Percentiles rank a stretch among this genome's conserved stretches.
Conservation (phyloP, 2,888 invertebrate species). For the Scrobipalpa costella region DNA sequence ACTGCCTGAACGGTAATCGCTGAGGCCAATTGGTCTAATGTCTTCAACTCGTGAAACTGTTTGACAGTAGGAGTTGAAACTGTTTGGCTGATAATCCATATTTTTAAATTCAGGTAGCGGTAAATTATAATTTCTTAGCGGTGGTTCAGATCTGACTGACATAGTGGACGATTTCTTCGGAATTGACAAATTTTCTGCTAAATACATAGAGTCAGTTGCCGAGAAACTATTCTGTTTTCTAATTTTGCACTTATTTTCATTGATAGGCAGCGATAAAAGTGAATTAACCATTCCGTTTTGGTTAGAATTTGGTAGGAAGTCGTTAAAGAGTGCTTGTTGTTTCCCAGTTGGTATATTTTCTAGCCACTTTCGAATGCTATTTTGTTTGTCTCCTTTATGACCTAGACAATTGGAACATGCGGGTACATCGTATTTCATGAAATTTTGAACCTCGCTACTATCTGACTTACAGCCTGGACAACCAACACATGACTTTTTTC, state of each 20-base stretch:
- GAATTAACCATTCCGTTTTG: conserved; percentile 58
- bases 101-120: conserved; percentile 67
- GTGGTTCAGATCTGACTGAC: conserved; percentile 74
- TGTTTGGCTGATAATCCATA: conserved; percentile 44
- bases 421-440: conserved; percentile 68
- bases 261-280: conserved; percentile 60
- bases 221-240: conserved; percentile 69
- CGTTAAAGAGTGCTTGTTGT: conserved; percentile 53
- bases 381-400: conserved; percentile 85
- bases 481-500: conserved; percentile 82
- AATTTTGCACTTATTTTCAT: conserved; percentile 52
- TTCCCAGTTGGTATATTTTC: conserved; percentile 84
- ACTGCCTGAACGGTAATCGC: conserved; percentile 51
- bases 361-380: conserved; percentile 88
- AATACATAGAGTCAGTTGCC: conserved; percentile 50
- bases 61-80: conserved; percentile 53
- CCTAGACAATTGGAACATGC: conserved; percentile 79
- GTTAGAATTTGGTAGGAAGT: conserved; percentile 48
- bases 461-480: conserved; percentile 84
- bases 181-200: conserved; percentile 50
- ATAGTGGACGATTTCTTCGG: conserved; percentile 59
- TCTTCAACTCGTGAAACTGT: conserved; percentile 60
- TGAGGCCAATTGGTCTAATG: conserved; percentile 59
- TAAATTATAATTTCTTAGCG: conserved; percentile 64
- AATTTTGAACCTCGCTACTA: conserved; percentile 56